Conservation (phyloP, 2,888 invertebrate species). For the Zygogramma bicolorata region DNA sequence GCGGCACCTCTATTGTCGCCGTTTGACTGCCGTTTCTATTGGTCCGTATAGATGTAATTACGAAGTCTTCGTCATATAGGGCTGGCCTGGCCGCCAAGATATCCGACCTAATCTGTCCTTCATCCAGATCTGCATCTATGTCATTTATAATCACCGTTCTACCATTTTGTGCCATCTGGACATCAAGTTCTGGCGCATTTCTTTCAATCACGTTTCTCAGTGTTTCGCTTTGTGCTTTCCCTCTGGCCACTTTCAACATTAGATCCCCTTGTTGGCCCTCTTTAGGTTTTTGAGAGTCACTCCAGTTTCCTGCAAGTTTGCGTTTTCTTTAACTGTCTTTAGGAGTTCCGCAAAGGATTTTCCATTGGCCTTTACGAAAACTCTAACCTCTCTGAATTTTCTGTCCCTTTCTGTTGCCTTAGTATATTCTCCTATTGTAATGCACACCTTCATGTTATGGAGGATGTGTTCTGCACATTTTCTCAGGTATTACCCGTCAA, state of each 20-base stretch:
- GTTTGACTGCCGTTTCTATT: background rate
- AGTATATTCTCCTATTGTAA: background rate
- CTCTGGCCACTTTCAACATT: slow-evolving; percentile 8
- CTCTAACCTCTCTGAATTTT: background rate
- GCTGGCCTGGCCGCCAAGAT: background rate
- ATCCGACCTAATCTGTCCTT: background rate
- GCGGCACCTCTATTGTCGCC: background rate
- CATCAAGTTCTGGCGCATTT: background rate
- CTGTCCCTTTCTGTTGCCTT: background rate
- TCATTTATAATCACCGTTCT: background rate
- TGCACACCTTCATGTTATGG: no score
- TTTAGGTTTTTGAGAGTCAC: no score
- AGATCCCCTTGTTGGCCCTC: slow-evolving; percentile 8
- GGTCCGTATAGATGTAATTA: background rate
- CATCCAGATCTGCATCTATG: background rate
- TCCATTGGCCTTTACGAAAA: slow-evolving; percentile 11
- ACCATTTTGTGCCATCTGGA: background rate
- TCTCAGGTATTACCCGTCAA: background rate
- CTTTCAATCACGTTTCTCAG: background rate
- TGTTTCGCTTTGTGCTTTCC: background rate
- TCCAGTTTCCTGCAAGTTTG: no score
- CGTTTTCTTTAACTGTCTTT: no score
- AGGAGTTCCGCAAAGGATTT: no score
- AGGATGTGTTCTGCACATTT: slow-evolving; percentile 8
- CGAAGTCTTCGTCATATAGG: no score